A percentile compares a stretch with the other conserved stretches of the same genome.
These are phyloP conservation scores for Adelges cooleyi DNA, from an alignment of 1,140 invertebrate species.

Conservation along the genomic window DNA sequence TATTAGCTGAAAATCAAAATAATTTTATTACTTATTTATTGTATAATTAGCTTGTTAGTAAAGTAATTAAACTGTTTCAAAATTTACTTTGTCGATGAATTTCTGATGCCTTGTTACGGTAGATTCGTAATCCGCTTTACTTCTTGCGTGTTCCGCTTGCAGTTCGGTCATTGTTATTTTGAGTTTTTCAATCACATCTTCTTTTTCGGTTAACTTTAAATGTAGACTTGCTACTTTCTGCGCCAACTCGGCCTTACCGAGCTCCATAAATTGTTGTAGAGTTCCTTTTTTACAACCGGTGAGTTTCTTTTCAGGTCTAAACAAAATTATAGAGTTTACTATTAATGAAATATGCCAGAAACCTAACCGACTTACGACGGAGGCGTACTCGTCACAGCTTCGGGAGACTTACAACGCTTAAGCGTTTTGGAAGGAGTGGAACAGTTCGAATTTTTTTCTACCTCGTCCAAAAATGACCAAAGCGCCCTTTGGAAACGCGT, in stretches of 20 bases:
- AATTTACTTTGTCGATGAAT: constrained; percentile 47
- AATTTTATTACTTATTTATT: not conserved
- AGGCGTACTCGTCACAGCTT: not conserved
- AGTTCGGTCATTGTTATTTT: constrained; percentile 34
- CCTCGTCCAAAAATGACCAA: constrained; percentile 21
- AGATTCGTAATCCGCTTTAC: constrained; percentile 53
- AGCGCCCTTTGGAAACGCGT: constrained; percentile 3
- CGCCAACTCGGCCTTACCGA: constrained; percentile 33
- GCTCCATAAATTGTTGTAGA: constrained; percentile 24
- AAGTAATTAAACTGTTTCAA: constrained; percentile 34
- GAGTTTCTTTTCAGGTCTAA: not conserved
- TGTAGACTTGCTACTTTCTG: constrained; percentile 34
- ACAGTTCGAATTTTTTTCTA: constrained; percentile 9
- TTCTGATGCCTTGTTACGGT: constrained; percentile 53
- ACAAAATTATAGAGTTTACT: no score
- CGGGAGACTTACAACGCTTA: not conserved
- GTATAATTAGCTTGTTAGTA: no score
- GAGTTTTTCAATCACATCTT: constrained; percentile 38
- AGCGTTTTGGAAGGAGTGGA: not conserved
- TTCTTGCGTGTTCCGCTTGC: constrained; percentile 40
- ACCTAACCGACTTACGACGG: not conserved
- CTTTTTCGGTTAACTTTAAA: constrained; percentile 41
- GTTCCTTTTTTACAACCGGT: not conserved
- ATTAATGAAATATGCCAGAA: no score
- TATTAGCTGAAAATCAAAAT: constrained; percentile 40